Conservation (phyloP, 2,797 vertebrate genomes). For the Avahi laniger region DNA sequence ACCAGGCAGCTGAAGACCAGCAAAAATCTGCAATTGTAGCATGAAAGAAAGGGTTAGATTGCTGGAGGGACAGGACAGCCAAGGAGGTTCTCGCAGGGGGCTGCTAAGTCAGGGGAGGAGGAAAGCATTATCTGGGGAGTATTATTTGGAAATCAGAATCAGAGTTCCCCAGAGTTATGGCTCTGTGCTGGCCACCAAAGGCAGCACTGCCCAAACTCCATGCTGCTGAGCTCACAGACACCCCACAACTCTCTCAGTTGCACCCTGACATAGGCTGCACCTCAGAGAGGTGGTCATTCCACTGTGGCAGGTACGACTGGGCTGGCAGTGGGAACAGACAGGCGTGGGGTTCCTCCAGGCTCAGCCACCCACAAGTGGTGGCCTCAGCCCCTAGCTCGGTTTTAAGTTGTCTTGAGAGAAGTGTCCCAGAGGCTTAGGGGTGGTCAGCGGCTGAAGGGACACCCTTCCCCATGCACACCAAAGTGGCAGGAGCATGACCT, state of each 20-base stretch:
- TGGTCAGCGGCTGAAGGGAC: neutral
- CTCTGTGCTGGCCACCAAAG: neutral
- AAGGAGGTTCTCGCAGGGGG: neutral
- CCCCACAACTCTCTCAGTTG: neutral
- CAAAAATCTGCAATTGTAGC: slow-evolving; percentile 92
- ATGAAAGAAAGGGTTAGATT: slow-evolving; percentile 13
- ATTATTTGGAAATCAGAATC: neutral
- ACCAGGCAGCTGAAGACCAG: slow-evolving; percentile 99
- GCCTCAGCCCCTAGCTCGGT: neutral
- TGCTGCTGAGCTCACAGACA: neutral
- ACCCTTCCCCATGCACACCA: neutral
- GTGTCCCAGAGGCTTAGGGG: neutral
- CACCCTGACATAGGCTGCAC: neutral
- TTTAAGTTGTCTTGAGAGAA: neutral
- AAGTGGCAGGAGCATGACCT: neutral
- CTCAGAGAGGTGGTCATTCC: neutral
- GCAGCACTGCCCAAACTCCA: neutral
- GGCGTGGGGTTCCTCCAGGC: neutral
- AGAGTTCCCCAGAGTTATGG: neutral
- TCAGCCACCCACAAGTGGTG: neutral
- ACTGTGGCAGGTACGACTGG: neutral
- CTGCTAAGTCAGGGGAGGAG: neutral
- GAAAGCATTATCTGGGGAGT: neutral
- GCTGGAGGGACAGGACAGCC: neutral
- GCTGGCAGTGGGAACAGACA: neutral